Evolutionary conservation across 2,888 invertebrate species (phyloP), one percentile per base, ranked within the genome.

Genomic region (Fragum fragum): DNA sequence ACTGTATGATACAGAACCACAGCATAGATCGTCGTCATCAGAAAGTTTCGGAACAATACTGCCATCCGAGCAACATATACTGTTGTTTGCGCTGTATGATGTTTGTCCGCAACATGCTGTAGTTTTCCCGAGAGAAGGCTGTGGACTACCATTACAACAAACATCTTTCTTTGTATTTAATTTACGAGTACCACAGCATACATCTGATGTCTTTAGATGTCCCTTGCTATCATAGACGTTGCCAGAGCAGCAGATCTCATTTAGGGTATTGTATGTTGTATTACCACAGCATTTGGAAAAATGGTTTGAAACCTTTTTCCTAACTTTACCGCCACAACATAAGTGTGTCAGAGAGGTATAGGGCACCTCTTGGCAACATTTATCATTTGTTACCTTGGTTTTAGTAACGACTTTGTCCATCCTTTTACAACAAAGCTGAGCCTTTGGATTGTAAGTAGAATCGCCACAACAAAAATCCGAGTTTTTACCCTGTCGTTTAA

Each of bases 401-500:
- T 66, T 66, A 5, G 18, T 14, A 23, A 66, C 42, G 14, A 66
- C 66, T 42, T 18, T 39, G 21, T 42, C n/a, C 0, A 2, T 66
- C 21, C 23, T 42, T 36, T 66, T 66, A 16, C 66, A 66, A 21
- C 66, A 66, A 6, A 66, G 7, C 14, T 66, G 42, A 7, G n/a
- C 26, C 26, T 23, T 66, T 23, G 66, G 66, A 26, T 66, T 66
- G 14, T 66, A 66, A n/a, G 66, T 66, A 23, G 42, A 23, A 21
- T 66, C 26, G 6, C 66, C 66, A 42, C 66, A 66, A 42, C 66
- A 66, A 7, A 66, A 23, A 2, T 42, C 42, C 2, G 42, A 32
- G 16, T 66, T 66, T 21, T 42, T 5, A 21, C 72, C 83, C 28
- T 74, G 71, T 16, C 71, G 57, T n/a, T n/a, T 28, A 9, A 57